A percentile compares a stretch with the other conserved stretches of the same genome.
Evolutionary conservation across 2,888 invertebrate species (phyloP).

Genomic region (Diploptera punctata): DNA sequence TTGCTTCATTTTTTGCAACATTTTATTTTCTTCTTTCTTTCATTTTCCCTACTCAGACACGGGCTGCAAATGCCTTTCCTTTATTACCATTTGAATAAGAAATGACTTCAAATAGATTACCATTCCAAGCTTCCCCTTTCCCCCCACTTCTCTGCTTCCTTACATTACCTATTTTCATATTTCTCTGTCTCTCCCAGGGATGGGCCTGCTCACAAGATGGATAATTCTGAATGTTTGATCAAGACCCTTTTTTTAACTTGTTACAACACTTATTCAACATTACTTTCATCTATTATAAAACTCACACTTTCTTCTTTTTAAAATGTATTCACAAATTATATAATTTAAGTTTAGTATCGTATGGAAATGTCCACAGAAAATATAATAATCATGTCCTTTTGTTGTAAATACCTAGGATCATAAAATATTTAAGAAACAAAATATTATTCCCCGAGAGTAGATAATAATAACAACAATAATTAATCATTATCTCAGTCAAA

Average conservation of each 20-base stretch:
- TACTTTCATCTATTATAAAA: not conserved
- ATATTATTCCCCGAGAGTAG: too few relatives aligned
- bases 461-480: too few relatives aligned
- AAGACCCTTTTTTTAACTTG: slow-evolving; percentile 42
- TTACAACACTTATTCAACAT: not conserved
- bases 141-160: slow-evolving; percentile 32
- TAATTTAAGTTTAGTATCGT: too few relatives aligned
- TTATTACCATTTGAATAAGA: slow-evolving; percentile 48
- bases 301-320: too few relatives aligned
- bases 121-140: slow-evolving; percentile 36
- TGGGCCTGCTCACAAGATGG: slow-evolving; percentile 18
- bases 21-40: slow-evolving; percentile 37
- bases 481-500: too few relatives aligned
- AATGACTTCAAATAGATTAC: slow-evolving; percentile 48
- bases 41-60: slow-evolving; percentile 29
- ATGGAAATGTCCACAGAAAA: too few relatives aligned
- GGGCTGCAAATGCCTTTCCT: slow-evolving; percentile 40
- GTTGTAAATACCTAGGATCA: too few relatives aligned
- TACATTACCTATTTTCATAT: slow-evolving; percentile 41
- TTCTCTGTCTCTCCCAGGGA: slow-evolving; percentile 40
- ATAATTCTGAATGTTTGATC: slow-evolving; percentile 45
- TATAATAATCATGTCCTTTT: too few relatives aligned
- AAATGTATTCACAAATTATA: too few relatives aligned
- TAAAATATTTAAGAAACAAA: too few relatives aligned
- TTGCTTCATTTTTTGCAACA: slow-evolving; percentile 31